phyloP scores from a whole-genome alignment of 2,888 invertebrate genomes.

The Xanthostigma xanthostigma region DNA sequence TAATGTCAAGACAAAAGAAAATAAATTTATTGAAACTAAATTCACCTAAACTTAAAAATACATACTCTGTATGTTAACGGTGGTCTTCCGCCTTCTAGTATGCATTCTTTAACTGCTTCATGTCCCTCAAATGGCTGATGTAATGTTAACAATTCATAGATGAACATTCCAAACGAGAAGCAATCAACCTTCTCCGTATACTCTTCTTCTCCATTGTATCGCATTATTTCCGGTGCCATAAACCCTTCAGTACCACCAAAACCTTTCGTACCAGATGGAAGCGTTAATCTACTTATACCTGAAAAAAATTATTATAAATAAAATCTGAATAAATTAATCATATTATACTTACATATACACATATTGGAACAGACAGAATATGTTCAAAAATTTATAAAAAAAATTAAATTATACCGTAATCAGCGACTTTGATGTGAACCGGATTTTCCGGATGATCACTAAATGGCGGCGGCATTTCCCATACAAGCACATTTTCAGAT shows the following conservation, averaged over 20 bases:
- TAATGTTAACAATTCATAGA: constrained; percentile 87
- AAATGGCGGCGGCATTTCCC: constrained; percentile 80
- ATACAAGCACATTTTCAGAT: constrained; percentile 96
- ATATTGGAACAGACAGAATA: no score
- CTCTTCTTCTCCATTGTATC: constrained; percentile 96
- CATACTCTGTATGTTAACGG: constrained; percentile 66
- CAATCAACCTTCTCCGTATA: constrained; percentile 98
- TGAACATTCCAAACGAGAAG: constrained; percentile 97
- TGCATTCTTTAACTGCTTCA: constrained; percentile 92
- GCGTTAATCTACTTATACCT: constrained; percentile 75
- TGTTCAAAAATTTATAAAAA: background rate
- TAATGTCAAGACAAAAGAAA: no score
- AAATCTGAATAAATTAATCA: no score
- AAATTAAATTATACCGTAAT: constrained; percentile 54
- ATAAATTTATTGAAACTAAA: background rate
- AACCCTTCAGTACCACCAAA: constrained; percentile 98
- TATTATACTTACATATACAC: no score
- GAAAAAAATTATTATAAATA: constrained; percentile 8
- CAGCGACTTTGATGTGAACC: constrained; percentile 87
- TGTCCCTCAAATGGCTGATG: constrained; percentile 92
- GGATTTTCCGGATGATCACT: constrained; percentile 47
- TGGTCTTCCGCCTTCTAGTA: constrained; percentile 88
- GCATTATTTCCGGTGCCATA: constrained; percentile 98
- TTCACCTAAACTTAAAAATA: background rate
- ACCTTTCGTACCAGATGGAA: constrained; percentile 87